These are phyloP conservation scores for Drosophila mauritiana DNA, from an alignment of 1,140 invertebrate species.

Conservation along the genomic window DNA sequence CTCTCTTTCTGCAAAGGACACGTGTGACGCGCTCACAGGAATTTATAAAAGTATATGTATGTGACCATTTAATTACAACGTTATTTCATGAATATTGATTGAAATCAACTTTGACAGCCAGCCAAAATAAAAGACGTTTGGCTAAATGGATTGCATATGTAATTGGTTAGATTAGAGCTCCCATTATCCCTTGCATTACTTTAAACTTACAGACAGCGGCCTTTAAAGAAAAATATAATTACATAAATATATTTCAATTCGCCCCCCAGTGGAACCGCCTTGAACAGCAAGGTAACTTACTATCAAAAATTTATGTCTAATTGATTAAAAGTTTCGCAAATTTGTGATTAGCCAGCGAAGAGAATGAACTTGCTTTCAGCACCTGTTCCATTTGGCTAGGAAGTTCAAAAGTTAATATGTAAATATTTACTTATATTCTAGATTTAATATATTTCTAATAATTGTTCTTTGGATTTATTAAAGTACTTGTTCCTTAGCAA, in stretches of 20 bases:
- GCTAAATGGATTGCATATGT: background rate
- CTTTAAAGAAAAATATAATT: background rate
- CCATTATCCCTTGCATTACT: background rate
- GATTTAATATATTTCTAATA: no score
- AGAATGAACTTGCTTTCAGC: background rate
- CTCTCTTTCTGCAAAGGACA: conserved; percentile 62
- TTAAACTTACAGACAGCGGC: background rate
- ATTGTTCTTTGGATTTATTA: no score
- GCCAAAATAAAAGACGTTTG: conserved; percentile 17
- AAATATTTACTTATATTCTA: no score
- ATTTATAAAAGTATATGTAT: conserved; percentile 9
- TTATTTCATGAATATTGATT: conserved; percentile 74
- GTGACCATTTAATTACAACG: conserved; percentile 58
- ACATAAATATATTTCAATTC: background rate
- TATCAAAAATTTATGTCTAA: background rate
- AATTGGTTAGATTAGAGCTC: background rate
- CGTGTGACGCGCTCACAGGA: conserved; percentile 61
- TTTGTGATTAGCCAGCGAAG: background rate
- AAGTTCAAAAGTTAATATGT: background rate
- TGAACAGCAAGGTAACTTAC: background rate
- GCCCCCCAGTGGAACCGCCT: background rate
- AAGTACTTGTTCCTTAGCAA: no score
- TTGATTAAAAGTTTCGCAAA: conserved; percentile 1
- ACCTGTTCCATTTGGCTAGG: conserved; percentile 3
- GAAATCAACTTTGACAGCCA: conserved; percentile 35